A percentile compares a stretch with the other conserved stretches of the same genome.
Conservation (phyloP, 2,888 invertebrate genomes). For the Lasioglossum marginatum region DNA sequence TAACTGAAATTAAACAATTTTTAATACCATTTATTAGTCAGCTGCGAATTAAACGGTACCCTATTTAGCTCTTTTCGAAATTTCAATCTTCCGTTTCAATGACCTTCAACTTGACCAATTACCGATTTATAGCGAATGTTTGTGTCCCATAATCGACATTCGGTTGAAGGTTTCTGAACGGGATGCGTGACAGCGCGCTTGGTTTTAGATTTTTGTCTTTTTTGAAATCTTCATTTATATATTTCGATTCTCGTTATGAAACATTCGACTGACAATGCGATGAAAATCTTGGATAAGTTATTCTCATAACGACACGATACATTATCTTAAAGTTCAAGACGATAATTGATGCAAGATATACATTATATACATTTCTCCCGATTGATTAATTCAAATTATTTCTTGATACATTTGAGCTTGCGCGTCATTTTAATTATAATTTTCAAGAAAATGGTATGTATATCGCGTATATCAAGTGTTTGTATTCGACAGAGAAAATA, state of each 20-base stretch:
- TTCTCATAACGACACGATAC: constrained; percentile 26
- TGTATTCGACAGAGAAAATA: background rate
- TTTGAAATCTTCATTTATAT: background rate
- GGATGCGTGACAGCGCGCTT: background rate
- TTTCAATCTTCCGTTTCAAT: background rate
- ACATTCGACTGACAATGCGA: background rate
- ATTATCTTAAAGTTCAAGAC: constrained; percentile 50
- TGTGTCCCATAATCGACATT: background rate
- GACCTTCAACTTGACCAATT: background rate
- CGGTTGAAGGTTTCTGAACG: constrained; percentile 9
- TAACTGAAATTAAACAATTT: background rate
- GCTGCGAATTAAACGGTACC: background rate
- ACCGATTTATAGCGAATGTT: background rate
- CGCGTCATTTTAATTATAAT: background rate
- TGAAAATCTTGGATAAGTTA: constrained; percentile 27
- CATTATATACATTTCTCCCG: constrained; percentile 15
- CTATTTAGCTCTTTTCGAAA: background rate
- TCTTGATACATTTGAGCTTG: background rate
- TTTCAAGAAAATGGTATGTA: constrained; percentile 49
- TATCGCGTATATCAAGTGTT: background rate
- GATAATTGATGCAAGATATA: constrained; percentile 48
- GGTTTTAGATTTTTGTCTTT: background rate
- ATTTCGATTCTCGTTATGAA: background rate
- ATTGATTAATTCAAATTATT: constrained; percentile 33
- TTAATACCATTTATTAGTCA: background rate